Evolutionary conservation across 2,797 vertebrate genomes (phyloP).

Genomic region (Alfaro cultratus): DNA sequence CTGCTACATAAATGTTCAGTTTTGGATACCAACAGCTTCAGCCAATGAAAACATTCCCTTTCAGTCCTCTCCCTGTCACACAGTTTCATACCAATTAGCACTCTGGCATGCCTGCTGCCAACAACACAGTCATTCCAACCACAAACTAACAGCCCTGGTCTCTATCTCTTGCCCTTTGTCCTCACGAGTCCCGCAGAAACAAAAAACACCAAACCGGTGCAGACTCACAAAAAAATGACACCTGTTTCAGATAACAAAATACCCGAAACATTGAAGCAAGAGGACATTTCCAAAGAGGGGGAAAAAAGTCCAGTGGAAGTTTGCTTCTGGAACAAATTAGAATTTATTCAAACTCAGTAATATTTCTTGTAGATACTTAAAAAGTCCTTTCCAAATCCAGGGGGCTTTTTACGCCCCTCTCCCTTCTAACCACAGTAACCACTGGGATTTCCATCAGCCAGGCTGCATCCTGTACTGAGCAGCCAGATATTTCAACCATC

Average conservation of each 20-base stretch:
- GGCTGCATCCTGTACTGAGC: constrained; percentile 75
- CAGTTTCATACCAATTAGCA: constrained; percentile 46
- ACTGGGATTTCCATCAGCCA: constrained; percentile 80
- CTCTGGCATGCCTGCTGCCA: constrained; percentile 62
- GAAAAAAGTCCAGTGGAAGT: constrained; percentile 20
- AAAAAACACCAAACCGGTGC: constrained; percentile 30
- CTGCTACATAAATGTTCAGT: constrained; percentile 10
- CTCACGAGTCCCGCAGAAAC: constrained; percentile 38
- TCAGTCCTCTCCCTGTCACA: constrained; percentile 16
- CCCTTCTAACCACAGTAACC: constrained; percentile 76
- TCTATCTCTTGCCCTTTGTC: constrained; percentile 62
- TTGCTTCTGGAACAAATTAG: constrained; percentile 58
- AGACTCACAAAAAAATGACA: constrained; percentile 17
- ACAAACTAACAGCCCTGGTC: constrained; percentile 62
- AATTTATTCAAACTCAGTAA: constrained; percentile 72
- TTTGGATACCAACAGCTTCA: constrained; percentile 1
- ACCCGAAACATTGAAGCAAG: background rate
- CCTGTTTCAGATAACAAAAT: constrained; percentile 16
- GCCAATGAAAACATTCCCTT: constrained; percentile 24
- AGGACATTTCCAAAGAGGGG: constrained; percentile 18
- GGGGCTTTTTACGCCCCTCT: constrained; percentile 72
- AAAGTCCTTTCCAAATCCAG: constrained; percentile 75
- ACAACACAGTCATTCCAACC: constrained; percentile 63
- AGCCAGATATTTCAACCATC: constrained; percentile 80
- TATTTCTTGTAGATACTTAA: constrained; percentile 78